Evolutionary conservation across 2,797 vertebrate genomes (phyloP), one percentile per base, ranked within the genome.

Genomic region (Myotis daubentonii): DNA sequence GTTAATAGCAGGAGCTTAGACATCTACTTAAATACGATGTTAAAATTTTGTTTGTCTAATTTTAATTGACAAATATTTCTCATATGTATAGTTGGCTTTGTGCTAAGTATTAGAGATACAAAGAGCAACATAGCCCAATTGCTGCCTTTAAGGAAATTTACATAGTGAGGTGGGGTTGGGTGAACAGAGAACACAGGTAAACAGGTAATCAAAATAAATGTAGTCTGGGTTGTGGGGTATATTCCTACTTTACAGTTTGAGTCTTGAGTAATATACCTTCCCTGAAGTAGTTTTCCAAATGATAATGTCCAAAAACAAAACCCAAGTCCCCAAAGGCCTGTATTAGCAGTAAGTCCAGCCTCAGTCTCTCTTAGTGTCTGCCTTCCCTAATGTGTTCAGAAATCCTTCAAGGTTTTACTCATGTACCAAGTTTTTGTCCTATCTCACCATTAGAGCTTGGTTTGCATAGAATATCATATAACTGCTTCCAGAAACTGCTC

Each of bases 41-140:
- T 70, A 71, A 83, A 71, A 75, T 53, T 20, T 60, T 87, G 41
- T 25, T 86, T 55, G 9, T 74, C 92, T 72, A 57, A 81, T 75
- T 92, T 93, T 62, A 76, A 51, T 83, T 81, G 66, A 76, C 30
- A 93, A 55, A 85, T 71, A 91, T 87, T 76, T 87, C 30, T 89
- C 30, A 28, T 7, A 41, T 6, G 2, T 55, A 7, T 36, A 44
- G 15, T 44, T 57, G 65, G 20, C 49, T 70, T 28, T 82, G 53
- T 80, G 47, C 47, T 82, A 66, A 30, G 33, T 82, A 41, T 33
- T 81, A 88, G 75, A 89, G 36, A 70, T 41, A 25, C 30, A 15
- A 22, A 82, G 70, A 79, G 30, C 86, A 86, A 79, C 7, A 7
- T 44, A 49, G 55, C 28, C 12, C 20, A 68, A 5, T 60, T 12